These are phyloP conservation scores for Acleris sparsana DNA, from an alignment of 2,888 invertebrate genomes.

Conservation along the genomic window DNA sequence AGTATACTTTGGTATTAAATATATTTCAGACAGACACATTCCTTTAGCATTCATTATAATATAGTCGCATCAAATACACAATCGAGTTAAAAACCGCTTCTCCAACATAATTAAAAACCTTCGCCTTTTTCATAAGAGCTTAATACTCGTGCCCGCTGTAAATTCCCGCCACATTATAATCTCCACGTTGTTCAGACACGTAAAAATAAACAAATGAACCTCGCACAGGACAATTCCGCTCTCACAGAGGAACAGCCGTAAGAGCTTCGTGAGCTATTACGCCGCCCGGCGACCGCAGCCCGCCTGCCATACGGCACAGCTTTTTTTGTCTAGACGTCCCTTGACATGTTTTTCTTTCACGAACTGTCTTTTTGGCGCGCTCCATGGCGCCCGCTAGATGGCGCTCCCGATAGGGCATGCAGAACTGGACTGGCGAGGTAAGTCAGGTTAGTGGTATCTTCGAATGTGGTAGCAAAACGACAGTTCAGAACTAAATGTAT, in stretches of 20 bases:
- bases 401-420: slow-evolving; percentile 73
- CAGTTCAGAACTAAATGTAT: no score
- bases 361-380: slow-evolving; percentile 56
- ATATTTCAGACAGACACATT: no score
- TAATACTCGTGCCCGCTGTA: slow-evolving; percentile 2
- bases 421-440: slow-evolving; percentile 73
- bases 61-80: no score
- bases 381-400: slow-evolving; percentile 63
- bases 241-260: background rate
- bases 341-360: slow-evolving; percentile 47
- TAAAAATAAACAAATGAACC: slow-evolving; percentile 4
- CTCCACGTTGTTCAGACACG: slow-evolving; percentile 4
- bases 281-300: slow-evolving; percentile 60
- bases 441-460: slow-evolving; percentile 49
- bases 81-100: no score
- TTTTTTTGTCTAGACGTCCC: slow-evolving; percentile 59
- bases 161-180: slow-evolving; percentile 13
- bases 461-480: no score
- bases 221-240: background rate
- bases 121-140: slow-evolving; percentile 2
- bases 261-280: background rate
- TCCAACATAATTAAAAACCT: slow-evolving; percentile 11
- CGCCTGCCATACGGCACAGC: slow-evolving; percentile 62
- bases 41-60: no score
- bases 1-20: no score